phyloP scores from a whole-genome alignment of 2,797 vertebrate genomes.

The Notolepis coatsorum region DNA sequence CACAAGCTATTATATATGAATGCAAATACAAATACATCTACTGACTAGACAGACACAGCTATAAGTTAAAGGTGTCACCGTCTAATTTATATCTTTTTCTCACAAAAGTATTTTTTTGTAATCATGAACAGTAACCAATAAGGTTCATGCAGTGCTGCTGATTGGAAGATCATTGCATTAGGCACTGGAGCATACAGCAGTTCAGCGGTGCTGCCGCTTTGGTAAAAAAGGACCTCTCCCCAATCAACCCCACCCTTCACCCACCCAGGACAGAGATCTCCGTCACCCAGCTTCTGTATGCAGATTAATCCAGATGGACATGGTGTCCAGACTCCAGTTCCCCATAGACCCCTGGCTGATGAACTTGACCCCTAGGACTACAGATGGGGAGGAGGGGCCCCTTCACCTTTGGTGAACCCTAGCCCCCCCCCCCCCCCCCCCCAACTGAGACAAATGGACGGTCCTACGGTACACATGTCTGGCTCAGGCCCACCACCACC shows the following conservation, averaged over 20 bases:
- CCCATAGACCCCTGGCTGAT: conserved; percentile 79
- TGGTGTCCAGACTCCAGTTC: conserved; percentile 72
- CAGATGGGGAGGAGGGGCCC: conserved; percentile 79
- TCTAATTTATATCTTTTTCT: too few relatives aligned
- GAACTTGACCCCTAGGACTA: conserved; percentile 84
- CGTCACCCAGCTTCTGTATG: conserved; percentile 76
- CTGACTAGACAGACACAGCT: conserved; percentile 3
- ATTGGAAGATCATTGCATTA: conserved; percentile 75
- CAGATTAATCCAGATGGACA: conserved; percentile 84
- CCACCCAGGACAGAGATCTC: conserved; percentile 54
- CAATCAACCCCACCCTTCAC: conserved; percentile 66
- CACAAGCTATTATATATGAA: neutral
- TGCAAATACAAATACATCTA: neutral
- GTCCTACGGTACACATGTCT: too few relatives aligned
- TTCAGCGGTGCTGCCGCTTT: conserved; percentile 63
- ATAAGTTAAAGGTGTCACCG: neutral
- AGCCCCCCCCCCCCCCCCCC: conserved; percentile 44
- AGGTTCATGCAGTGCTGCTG: conserved; percentile 53
- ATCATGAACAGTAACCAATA: conserved; percentile 62
- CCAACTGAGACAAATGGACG: conserved; percentile 24
- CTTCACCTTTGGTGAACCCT: conserved; percentile 78
- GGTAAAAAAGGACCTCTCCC: conserved; percentile 78
- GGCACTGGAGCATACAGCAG: conserved; percentile 61
- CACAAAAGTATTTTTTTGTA: too few relatives aligned
- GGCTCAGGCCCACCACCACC: conserved; percentile 42